phyloP scores from a whole-genome alignment of 2,888 invertebrate species.

The Nymphalis c-album region DNA sequence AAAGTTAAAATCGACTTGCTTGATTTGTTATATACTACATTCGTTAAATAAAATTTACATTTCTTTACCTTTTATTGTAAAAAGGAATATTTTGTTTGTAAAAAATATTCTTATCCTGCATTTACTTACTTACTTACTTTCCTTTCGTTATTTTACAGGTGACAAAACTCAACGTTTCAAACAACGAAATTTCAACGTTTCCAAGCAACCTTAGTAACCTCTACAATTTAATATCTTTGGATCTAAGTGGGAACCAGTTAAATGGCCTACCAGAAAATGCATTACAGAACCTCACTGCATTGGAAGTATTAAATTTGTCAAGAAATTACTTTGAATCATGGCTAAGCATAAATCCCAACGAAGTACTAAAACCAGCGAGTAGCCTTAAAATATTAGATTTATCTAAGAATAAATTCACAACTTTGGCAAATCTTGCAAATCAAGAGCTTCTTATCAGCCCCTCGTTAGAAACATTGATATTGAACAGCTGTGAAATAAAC shows the following conservation, averaged over 20 bases:
- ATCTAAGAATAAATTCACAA: slow-evolving; percentile 82
- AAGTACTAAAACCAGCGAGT: slow-evolving; percentile 70
- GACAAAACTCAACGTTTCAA: slow-evolving; percentile 84
- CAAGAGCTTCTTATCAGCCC: slow-evolving; percentile 80
- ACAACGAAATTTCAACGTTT: slow-evolving; percentile 82
- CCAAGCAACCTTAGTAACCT: slow-evolving; percentile 65
- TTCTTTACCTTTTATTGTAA: too few species aligned
- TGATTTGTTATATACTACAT: too few species aligned
- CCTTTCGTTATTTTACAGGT: slow-evolving; percentile 70
- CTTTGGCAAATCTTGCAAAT: slow-evolving; percentile 74
- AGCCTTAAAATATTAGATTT: slow-evolving; percentile 83
- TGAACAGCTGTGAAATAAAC: slow-evolving; percentile 83
- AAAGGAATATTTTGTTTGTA: too few species aligned
- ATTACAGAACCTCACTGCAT: slow-evolving; percentile 76
- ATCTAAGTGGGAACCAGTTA: slow-evolving; percentile 77
- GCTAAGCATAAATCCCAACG: slow-evolving; percentile 79
- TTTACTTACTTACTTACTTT: background rate
- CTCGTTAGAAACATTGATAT: slow-evolving; percentile 81
- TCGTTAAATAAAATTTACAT: too few species aligned
- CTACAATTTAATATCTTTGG: slow-evolving; percentile 58
- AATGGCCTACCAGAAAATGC: slow-evolving; percentile 70
- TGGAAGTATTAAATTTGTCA: slow-evolving; percentile 83
- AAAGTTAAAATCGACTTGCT: too few species aligned
- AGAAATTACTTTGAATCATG: slow-evolving; percentile 83
- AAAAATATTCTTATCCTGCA: too few species aligned